A percentile compares a stretch with the other conserved stretches of the same genome.
Conservation (phyloP, 2,888 invertebrate genomes). For the Fragum whitleyi region DNA sequence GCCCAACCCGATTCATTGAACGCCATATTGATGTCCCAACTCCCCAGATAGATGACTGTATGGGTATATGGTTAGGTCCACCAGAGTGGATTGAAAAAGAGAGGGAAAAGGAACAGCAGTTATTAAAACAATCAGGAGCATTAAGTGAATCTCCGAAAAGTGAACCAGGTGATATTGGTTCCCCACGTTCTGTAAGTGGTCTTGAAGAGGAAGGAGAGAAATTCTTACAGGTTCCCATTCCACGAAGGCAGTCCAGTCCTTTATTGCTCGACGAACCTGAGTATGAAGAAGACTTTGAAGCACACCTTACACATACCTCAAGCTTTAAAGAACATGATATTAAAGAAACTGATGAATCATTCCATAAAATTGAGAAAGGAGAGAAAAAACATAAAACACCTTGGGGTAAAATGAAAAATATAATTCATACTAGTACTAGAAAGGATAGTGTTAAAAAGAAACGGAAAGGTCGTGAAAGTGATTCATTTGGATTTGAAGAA, state of each 20-base stretch:
- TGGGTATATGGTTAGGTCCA: conserved; percentile 80
- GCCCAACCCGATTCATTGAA: conserved; percentile 69
- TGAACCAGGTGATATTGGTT: conserved; percentile 55
- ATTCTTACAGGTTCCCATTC: conserved; percentile 69
- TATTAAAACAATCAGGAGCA: conserved; percentile 45
- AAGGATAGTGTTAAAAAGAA: conserved; percentile 89
- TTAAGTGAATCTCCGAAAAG: conserved; percentile 63
- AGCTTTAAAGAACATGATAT: conserved; percentile 75
- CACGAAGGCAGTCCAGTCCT: conserved; percentile 80
- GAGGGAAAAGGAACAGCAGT: conserved; percentile 70
- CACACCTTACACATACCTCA: conserved; percentile 72
- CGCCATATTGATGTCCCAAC: conserved; percentile 66
- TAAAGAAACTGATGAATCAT: conserved; percentile 56
- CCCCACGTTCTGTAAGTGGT: conserved; percentile 57
- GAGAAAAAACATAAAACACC: conserved; percentile 87
- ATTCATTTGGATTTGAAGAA: conserved; percentile 73
- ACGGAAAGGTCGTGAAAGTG: conserved; percentile 74
- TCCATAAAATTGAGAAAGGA: conserved; percentile 72
- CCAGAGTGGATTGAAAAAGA: conserved; percentile 80
- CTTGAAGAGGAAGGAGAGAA: conserved; percentile 65
- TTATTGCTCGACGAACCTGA: conserved; percentile 69
- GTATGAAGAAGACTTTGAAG: conserved; percentile 55
- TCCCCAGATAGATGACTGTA: conserved; percentile 53
- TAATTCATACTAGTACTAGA: conserved; percentile 90
- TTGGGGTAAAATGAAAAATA: conserved; percentile 92